Percentiles rank a stretch among this genome's conserved stretches.
Evolutionary conservation across 2,113 vertebrate species (phyloP).

Genomic region (Brachirus orientalis): DNA sequence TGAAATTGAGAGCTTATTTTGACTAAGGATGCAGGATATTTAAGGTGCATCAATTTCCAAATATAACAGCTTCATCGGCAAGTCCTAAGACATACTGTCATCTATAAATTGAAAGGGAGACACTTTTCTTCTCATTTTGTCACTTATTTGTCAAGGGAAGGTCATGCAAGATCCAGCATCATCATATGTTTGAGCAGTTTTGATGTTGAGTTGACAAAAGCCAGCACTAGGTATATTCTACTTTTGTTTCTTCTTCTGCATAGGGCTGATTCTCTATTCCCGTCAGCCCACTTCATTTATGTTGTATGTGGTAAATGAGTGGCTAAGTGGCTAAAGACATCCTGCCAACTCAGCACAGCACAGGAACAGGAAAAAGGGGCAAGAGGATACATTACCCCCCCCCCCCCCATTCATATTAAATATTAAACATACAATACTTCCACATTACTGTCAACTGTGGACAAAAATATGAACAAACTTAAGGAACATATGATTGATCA

Average conservation of each 20-base stretch:
- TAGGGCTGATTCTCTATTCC: background rate
- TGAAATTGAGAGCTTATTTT: too few species aligned
- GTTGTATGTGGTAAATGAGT: conserved; percentile 41
- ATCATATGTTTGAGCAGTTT: too few species aligned
- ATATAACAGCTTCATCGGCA: too few species aligned
- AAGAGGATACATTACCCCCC: conserved; percentile 45
- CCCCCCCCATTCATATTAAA: conserved; percentile 55
- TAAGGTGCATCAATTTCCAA: too few species aligned
- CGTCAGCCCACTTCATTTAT: background rate
- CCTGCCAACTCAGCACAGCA: conserved; percentile 66
- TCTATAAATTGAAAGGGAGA: too few species aligned
- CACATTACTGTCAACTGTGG: conserved; percentile 48
- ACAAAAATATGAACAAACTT: conserved; percentile 46
- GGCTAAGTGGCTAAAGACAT: conserved; percentile 61
- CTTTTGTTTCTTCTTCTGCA: background rate
- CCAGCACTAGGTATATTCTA: background rate
- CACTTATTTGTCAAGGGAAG: too few species aligned
- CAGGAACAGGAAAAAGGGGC: conserved; percentile 51
- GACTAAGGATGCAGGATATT: too few species aligned
- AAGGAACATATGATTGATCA: conserved; percentile 30
- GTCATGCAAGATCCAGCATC: too few species aligned
- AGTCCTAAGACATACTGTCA: too few species aligned
- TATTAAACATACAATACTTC: conserved; percentile 61
- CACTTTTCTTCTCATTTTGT: too few species aligned
- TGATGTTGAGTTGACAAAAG: background rate